Percentiles rank a stretch among this genome's conserved stretches.
phyloP scores from a whole-genome alignment of 1,140 invertebrate genomes.

The Drosophila subpulchrella region DNA sequence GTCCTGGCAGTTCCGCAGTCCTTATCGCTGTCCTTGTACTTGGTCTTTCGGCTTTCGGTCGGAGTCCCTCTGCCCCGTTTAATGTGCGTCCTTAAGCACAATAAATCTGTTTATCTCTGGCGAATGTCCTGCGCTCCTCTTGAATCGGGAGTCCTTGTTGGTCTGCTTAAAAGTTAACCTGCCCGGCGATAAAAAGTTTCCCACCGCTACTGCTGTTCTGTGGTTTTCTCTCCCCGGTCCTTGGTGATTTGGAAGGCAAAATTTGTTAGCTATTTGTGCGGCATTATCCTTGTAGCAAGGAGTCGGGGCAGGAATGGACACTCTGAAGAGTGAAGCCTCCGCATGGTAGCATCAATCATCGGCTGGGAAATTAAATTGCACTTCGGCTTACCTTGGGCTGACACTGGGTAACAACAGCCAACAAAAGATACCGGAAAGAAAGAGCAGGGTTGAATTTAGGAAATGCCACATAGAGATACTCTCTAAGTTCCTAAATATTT shows the following conservation, averaged over 20 bases:
- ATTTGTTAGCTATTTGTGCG: slow-evolving; percentile 65
- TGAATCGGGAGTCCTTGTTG: slow-evolving; percentile 34
- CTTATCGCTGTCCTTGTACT: slow-evolving; percentile 35
- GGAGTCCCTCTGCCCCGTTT: slow-evolving; percentile 33
- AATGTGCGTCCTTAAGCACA: slow-evolving; percentile 63
- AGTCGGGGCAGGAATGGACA: background rate
- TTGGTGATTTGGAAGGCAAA: slow-evolving; percentile 44
- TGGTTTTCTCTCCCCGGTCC: slow-evolving; percentile 9
- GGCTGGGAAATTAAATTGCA: slow-evolving; percentile 44
- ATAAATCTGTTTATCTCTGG: slow-evolving; percentile 80
- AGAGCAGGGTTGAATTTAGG: background rate
- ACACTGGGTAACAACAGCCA: slow-evolving; percentile 5
- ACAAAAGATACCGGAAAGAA: slow-evolving; percentile 7
- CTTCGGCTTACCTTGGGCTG: slow-evolving; percentile 38
- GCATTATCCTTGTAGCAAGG: slow-evolving; percentile 43
- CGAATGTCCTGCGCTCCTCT: slow-evolving; percentile 54
- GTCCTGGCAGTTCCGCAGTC: slow-evolving; percentile 29
- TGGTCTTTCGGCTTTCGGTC: slow-evolving; percentile 13
- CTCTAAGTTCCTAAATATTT: background rate
- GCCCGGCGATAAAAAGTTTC: slow-evolving; percentile 32
- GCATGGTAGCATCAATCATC: slow-evolving; percentile 53
- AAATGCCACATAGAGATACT: background rate
- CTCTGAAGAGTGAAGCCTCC: slow-evolving; percentile 26
- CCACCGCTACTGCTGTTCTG: slow-evolving; percentile 17
- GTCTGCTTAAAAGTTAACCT: slow-evolving; percentile 60